A percentile compares a stretch with the other conserved stretches of the same genome.
Conservation (phyloP, 2,888 invertebrate genomes). For the Exephanes ischioxanthus region DNA sequence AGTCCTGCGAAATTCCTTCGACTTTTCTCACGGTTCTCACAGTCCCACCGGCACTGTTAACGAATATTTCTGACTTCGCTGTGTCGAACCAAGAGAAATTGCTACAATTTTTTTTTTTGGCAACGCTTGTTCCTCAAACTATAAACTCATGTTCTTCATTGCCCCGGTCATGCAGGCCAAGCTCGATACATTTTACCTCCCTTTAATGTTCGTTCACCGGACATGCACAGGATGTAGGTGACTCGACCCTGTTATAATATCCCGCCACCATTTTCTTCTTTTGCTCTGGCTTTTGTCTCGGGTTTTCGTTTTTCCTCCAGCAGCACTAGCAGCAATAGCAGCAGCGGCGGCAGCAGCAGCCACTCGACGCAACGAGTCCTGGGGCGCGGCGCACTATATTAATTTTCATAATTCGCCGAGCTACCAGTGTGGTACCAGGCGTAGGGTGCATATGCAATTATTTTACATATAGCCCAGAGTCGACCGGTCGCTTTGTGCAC, state of each 20-base stretch:
- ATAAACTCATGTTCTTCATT: slow-evolving; percentile 22
- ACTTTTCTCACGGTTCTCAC: slow-evolving; percentile 6
- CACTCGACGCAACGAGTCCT: slow-evolving; percentile 14
- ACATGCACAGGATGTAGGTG: slow-evolving; percentile 20
- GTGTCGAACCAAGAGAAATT: neutral
- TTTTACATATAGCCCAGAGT: slow-evolving; percentile 35
- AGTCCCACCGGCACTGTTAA: neutral
- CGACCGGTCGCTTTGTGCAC: slow-evolving; percentile 49
- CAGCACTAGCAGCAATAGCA: neutral
- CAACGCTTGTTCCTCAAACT: neutral
- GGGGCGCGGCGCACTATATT: slow-evolving; percentile 11
- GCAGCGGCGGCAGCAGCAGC: slow-evolving; percentile 7
- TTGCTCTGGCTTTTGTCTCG: neutral
- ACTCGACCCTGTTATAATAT: slow-evolving; percentile 32
- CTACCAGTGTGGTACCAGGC: slow-evolving; percentile 13
- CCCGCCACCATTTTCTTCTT: slow-evolving; percentile 16
- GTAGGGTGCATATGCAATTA: slow-evolving; percentile 25
- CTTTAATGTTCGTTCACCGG: slow-evolving; percentile 38
- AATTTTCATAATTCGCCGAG: slow-evolving; percentile 17
- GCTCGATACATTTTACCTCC: slow-evolving; percentile 37
- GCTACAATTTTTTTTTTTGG: neutral
- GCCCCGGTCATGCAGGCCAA: neutral
- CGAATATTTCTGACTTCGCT: neutral
- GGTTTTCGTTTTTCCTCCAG: slow-evolving; percentile 14
- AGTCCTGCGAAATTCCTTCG: neutral